Evolutionary conservation across 2,797 vertebrate genomes (phyloP), one percentile per base, ranked within the genome.

Genomic region (Notoglanidium macrostoma): DNA sequence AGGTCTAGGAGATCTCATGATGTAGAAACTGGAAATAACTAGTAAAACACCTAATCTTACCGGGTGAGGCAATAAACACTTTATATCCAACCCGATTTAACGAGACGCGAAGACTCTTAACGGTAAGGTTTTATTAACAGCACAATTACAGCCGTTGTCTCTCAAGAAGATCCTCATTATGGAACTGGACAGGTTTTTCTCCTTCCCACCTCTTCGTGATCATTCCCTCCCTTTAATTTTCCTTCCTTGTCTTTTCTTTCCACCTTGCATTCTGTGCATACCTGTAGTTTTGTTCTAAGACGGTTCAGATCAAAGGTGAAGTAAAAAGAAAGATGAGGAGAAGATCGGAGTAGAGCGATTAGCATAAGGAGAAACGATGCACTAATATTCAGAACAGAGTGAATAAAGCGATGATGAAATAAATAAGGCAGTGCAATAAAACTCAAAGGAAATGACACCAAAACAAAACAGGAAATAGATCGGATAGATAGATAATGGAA

Each of bases 111-210:
- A 61, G 46, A 51, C 19, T 49, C 51, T 63, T 46, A 46, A 21
- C 1, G 35, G 14, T 74, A n/a, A n/a, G 8, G 57, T 83, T 87
- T 83, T 65, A 83, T 65, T 76, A 40, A 23, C 57, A n/a, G 57
- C 9, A 17, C 14, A n/a, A 32, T 80, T 55, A 80, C 35, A 76
- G 68, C n/a, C 59, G n/a, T 26, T 11, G 21, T 40, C 2, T 26
- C n/a, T 54, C 17, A 32, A 23, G 83, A 29, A 51, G 15, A 11
- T 83, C 14, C 32, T 32, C 32, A 19, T 55, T 26, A 26, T 35
- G 11, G 14, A 65, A 57, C 11, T 35, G 51, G 4, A 19, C 49
- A 8, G 46, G 10, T 15, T 54, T 14, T 51, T 7, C 12, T 44
- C 10, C 49, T 49, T 49, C 49, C 49, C 10, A 49, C 49, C 49